Conservation (phyloP, 2,888 invertebrate species). For the Parapristionchus giblindavisi region DNA sequence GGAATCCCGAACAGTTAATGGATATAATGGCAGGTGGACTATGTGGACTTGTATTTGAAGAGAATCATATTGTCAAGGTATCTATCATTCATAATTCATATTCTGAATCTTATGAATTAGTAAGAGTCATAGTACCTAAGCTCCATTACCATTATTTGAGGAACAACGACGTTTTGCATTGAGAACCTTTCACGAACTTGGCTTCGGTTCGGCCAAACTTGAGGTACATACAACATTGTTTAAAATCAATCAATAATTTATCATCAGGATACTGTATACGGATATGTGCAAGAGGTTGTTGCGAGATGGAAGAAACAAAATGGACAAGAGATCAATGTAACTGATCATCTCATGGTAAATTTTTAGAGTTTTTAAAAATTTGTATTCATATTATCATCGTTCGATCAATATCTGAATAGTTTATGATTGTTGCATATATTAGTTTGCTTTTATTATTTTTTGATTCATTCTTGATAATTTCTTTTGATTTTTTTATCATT, state of each 20-base stretch:
- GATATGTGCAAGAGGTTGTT: slow-evolving; percentile 14
- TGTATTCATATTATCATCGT: too few species aligned
- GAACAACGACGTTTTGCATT: slow-evolving; percentile 10
- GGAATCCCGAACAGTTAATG: not conserved
- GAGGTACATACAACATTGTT: not conserved
- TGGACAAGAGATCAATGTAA: not conserved
- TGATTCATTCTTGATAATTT: too few species aligned
- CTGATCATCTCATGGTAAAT: slow-evolving; percentile 8
- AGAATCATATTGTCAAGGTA: slow-evolving; percentile 15
- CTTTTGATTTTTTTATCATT: too few species aligned
- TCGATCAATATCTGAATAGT: too few species aligned
- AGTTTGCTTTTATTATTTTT: too few species aligned
- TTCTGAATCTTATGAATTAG: too few species aligned
- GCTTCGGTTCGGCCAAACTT: not conserved
- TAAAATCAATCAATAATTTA: not conserved
- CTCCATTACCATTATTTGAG: not conserved
- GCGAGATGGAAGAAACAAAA: not conserved
- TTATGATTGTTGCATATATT: too few species aligned
- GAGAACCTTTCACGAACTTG: slow-evolving; percentile 3
- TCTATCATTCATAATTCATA: not conserved
- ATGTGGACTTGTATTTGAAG: slow-evolving; percentile 9
- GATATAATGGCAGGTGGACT: not conserved
- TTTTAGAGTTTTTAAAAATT: too few species aligned
- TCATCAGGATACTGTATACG: not conserved
- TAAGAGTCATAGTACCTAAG: too few species aligned